These are phyloP conservation scores for Taurulus bubalis DNA, from an alignment of 2,113 vertebrate species.

Conservation along the genomic window DNA sequence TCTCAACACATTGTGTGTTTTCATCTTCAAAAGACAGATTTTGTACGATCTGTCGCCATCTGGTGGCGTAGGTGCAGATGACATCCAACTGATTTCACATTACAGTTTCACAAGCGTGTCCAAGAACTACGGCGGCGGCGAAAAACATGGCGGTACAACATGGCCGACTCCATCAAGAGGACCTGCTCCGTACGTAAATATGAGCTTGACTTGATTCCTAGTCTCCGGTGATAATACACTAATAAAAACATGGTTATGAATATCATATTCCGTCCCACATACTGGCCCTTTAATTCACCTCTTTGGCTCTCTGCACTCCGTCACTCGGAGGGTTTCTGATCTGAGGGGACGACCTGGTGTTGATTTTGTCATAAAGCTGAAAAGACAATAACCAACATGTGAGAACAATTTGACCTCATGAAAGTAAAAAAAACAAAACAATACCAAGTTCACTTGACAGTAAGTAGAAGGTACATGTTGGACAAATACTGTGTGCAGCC, in stretches of 20 bases:
- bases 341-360: slow-evolving; percentile 98
- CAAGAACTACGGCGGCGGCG: too few relatives aligned
- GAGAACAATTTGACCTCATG: not conserved
- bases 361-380: slow-evolving; percentile 99
- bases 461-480: not conserved
- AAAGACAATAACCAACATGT: slow-evolving; percentile 54
- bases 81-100: too few relatives aligned
- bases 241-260: not conserved
- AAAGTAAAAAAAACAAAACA: not conserved
- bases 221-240: too few relatives aligned
- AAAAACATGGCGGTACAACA: too few relatives aligned
- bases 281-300: slow-evolving; percentile 84
- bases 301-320: slow-evolving; percentile 99
- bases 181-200: too few relatives aligned
- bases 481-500: not conserved
- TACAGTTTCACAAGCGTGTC: too few relatives aligned
- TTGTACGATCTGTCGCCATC: too few relatives aligned
- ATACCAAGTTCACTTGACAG: not conserved
- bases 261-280: not conserved
- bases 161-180: too few relatives aligned
- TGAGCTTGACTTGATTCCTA: too few relatives aligned
- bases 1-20: too few relatives aligned
- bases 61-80: too few relatives aligned
- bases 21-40: too few relatives aligned
- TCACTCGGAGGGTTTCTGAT: slow-evolving; percentile 98